Percentiles rank a stretch among this genome's conserved stretches.
phyloP scores from a whole-genome alignment of 2,888 invertebrate species.

The Aricia artaxerxes region DNA sequence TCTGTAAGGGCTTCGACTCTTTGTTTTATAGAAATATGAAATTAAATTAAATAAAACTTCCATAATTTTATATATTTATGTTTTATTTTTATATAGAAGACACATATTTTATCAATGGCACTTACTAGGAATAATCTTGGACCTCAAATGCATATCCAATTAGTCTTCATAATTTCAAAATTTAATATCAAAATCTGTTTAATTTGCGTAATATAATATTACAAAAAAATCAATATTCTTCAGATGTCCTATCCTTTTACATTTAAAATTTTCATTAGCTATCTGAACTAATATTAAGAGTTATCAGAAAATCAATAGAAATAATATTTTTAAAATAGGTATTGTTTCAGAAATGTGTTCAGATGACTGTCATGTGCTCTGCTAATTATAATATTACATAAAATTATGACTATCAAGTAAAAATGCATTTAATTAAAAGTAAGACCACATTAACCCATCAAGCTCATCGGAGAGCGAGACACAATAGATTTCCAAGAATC shows the following conservation, averaged over 20 bases:
- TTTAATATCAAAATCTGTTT: not conserved
- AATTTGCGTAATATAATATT: not conserved
- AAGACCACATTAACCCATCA: not conserved
- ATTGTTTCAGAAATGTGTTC: too few relatives aligned
- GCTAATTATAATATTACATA: not conserved
- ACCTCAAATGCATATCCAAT: constrained; percentile 9
- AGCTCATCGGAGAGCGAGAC: too few relatives aligned
- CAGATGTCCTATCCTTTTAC: not conserved
- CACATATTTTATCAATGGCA: constrained; percentile 13
- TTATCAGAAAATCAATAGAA: not conserved
- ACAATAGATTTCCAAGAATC: too few relatives aligned
- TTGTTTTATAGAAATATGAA: not conserved
- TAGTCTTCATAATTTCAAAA: not conserved
- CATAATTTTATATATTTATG: not conserved
- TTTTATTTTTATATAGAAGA: constrained; percentile 15
- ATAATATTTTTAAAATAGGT: too few relatives aligned
- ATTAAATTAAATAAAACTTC: not conserved
- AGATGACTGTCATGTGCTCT: not conserved
- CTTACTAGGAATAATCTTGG: constrained; percentile 25
- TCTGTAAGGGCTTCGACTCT: not conserved
- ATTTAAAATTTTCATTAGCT: not conserved
- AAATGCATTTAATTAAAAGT: not conserved
- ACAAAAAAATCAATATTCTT: constrained; percentile 9
- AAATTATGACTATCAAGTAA: not conserved
- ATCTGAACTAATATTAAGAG: not conserved